Evolutionary conservation across 1,140 invertebrate genomes (phyloP).

Genomic region (Microplitis mediator): DNA sequence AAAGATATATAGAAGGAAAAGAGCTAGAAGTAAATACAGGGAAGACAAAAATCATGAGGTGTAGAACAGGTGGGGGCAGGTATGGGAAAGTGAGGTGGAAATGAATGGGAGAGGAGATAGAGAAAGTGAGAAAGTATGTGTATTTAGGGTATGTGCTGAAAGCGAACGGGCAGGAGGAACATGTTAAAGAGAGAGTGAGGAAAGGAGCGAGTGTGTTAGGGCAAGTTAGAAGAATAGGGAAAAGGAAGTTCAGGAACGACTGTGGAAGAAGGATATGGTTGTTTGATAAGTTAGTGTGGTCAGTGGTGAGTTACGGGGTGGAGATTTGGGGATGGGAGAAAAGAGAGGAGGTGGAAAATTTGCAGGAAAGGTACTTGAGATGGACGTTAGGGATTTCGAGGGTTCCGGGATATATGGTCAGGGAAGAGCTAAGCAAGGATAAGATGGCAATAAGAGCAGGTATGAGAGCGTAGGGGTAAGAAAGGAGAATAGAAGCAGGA

Average conservation of each 20-base stretch:
- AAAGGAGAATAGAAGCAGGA: neutral
- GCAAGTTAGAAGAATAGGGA: neutral
- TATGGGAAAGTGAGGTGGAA: neutral
- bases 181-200: neutral
- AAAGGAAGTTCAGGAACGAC: neutral
- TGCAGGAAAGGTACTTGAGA: neutral
- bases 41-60: slow-evolving; percentile 23
- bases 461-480: slow-evolving; percentile 15
- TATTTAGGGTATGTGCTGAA: slow-evolving; percentile 3
- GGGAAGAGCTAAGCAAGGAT: slow-evolving; percentile 14
- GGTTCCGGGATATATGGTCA: slow-evolving; percentile 20
- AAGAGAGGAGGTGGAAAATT: neutral
- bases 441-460: neutral
- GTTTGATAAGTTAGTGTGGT: neutral
- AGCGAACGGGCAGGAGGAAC: neutral
- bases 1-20: neutral
- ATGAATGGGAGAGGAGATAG: neutral
- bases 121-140: neutral
- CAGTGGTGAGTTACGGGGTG: neutral
- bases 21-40: neutral
- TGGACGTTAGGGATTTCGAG: slow-evolving; percentile 5
- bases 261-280: neutral
- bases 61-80: slow-evolving; percentile 6
- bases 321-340: neutral
- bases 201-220: neutral